Base-by-base conservation (phyloP, 2,888 invertebrate species). In the Sabatieria punctata region DNA sequence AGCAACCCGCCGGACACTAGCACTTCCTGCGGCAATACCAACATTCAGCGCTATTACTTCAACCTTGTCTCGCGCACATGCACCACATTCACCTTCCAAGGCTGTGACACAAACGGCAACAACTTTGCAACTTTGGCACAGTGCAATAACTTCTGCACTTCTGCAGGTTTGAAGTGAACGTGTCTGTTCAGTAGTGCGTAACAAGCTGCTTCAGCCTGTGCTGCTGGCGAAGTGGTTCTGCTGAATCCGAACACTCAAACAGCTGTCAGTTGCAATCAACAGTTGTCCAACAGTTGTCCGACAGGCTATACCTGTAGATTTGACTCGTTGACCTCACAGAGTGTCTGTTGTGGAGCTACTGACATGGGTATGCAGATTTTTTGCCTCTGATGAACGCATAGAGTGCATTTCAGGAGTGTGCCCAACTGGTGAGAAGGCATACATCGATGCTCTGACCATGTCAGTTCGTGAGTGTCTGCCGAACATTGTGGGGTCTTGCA, bases 141-240 rank as follows among this genome's bases (percentile, higher is more conserved):
- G 36, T 61, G 61, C 52, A 52, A 54, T 30, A 61, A 59, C 38
- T 61, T 59, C 46, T 61, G 61, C 48, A 53, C 55, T 21, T 57
- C 59, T 6, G 53, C 59, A 2, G 60, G 57, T 48, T n/a, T n/a
- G n/a, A n/a, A n/a, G n/a, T n/a, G n/a, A n/a, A n/a, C n/a, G n/a
- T n/a, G n/a, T n/a, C n/a, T n/a, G n/a, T n/a, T n/a, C n/a, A n/a
- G n/a, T n/a, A n/a, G n/a, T n/a, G n/a, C n/a, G n/a, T n/a, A n/a
- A n/a, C n/a, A n/a, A n/a, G n/a, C n/a, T n/a, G n/a, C n/a, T n/a
- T n/a, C n/a, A n/a, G n/a, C n/a, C n/a, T n/a, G n/a, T n/a, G n/a
- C n/a, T 6, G 57, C 61, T 4, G 59, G 59, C 37, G 58, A 58
- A 40, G 54, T 55, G 4, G 58, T 56, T 19, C 57, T 57, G 36